phyloP scores from a whole-genome alignment of 2,113 vertebrate species.

The Coregonus clupeaformis region DNA sequence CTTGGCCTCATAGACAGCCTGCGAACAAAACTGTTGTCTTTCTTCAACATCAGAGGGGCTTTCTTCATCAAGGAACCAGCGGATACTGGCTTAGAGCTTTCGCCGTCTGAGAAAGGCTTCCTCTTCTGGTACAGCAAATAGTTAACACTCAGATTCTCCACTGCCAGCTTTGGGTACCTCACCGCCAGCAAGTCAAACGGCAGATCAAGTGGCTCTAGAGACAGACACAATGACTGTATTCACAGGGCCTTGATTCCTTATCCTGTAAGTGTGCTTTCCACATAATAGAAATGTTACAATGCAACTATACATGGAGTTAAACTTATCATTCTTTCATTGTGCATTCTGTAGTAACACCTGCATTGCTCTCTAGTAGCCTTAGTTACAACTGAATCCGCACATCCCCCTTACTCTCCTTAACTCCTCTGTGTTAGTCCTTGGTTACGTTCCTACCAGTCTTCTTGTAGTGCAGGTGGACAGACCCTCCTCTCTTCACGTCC shows the following conservation, averaged over 20 bases:
- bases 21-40: slow-evolving; percentile 1
- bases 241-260: no score
- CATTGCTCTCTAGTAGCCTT: neutral
- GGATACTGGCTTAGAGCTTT: neutral
- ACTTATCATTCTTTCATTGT: neutral
- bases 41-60: slow-evolving; percentile 2
- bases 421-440: no score
- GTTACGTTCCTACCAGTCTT: slow-evolving; percentile 7
- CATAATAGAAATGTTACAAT: neutral
- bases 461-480: slow-evolving; percentile 13
- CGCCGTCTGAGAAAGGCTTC: neutral
- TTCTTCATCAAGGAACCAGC: neutral
- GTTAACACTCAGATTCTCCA: slow-evolving; percentile 14
- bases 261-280: neutral
- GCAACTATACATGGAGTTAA: neutral
- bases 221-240: neutral
- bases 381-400: neutral
- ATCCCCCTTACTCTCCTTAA: neutral
- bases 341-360: neutral
- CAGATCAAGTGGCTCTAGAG: slow-evolving; percentile 4
- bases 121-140: slow-evolving; percentile 15
- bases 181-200: slow-evolving; percentile 20
- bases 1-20: slow-evolving; percentile 12
- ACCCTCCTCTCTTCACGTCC: slow-evolving; percentile 14
- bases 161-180: slow-evolving; percentile 18